Evolutionary conservation across 2,888 invertebrate species (phyloP).

Genomic region (Cremastinae sp.): DNA sequence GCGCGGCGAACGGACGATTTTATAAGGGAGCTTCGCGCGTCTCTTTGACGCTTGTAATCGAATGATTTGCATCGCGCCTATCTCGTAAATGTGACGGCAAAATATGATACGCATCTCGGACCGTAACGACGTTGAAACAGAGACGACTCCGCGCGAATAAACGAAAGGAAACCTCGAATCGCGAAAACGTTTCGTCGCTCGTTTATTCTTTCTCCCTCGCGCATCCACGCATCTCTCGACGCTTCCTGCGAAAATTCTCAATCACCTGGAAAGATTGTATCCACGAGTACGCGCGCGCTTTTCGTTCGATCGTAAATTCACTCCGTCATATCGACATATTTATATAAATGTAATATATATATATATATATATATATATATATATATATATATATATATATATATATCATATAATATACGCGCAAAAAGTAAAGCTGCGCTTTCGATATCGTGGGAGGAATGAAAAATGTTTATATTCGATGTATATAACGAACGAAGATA

Average conservation of each 20-base stretch:
- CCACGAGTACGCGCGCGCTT: conserved; percentile 21
- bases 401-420: too few species aligned
- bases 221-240: conserved; percentile 13
- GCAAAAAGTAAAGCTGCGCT: too few species aligned
- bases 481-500: too few species aligned
- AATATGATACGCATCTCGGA: conserved; percentile 34
- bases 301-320: conserved; percentile 48
- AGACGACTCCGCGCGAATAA: neutral
- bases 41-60: conserved; percentile 39
- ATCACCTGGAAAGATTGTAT: conserved; percentile 34
- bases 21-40: conserved; percentile 16
- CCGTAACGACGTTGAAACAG: conserved; percentile 11
- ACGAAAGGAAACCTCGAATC: neutral
- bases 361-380: too few species aligned
- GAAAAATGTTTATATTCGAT: too few species aligned
- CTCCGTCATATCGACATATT: conserved; percentile 22
- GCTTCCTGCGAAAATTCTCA: conserved; percentile 33
- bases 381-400: too few species aligned
- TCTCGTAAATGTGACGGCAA: conserved; percentile 37
- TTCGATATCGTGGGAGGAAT: too few species aligned
- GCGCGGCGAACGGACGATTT: conserved; percentile 42
- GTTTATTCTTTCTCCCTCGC: neutral
- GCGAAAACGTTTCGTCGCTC: conserved; percentile 24
- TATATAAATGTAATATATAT: conserved; percentile 1
- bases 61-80: conserved; percentile 49